Base-by-base conservation (phyloP, 2,888 invertebrate species). In the Molorchus minor region DNA sequence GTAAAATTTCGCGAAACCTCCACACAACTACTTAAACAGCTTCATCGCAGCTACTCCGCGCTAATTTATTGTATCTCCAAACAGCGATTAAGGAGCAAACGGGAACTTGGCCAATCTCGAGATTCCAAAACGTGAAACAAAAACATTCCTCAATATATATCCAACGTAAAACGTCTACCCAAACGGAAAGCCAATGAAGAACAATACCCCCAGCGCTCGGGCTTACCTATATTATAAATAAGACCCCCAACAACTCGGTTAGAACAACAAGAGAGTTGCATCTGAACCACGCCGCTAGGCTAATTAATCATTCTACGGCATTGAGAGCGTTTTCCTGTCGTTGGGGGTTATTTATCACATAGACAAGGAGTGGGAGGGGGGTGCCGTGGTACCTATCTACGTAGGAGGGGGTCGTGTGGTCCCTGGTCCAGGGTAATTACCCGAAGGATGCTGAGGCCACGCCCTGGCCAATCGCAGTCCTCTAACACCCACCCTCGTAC, bases 361-460 rank as follows among this genome's bases (percentile, higher is more conserved):
- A 59, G 61, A 59, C 56, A 57, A 63, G 62, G 56, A 49, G 46
- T 36, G 58, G 61, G 35, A 51, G 54, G 52, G 53, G 62, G 57
- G 71, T 52, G 65, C 78, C 62, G 53, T 60, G n/a, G 62, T 65
- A 73, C 65, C 64, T 62, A 65, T 62, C 52, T 60, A 61, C 56
- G 44, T 57, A 55, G 46, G 57, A 71, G 72, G 76, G 79, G 79
- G 78, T 78, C 78, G 77, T 58, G 58, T 36, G 66, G 70, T 71
- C 74, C 75, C 75, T 67, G 73, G 78, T 81, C 82, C 83, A 82
- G 82, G 79, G 78, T 79, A 80, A 80, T 80, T 80, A 80, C 79
- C 77, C 77, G 77, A 76, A 75, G 77, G 79, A 78, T 77, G 77
- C 76, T 75, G 77, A 77, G 73, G 76, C 79, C 71, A 77, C 78